Base-by-base conservation (phyloP, 1,140 invertebrate species). In the Andricus grossulariae region DNA sequence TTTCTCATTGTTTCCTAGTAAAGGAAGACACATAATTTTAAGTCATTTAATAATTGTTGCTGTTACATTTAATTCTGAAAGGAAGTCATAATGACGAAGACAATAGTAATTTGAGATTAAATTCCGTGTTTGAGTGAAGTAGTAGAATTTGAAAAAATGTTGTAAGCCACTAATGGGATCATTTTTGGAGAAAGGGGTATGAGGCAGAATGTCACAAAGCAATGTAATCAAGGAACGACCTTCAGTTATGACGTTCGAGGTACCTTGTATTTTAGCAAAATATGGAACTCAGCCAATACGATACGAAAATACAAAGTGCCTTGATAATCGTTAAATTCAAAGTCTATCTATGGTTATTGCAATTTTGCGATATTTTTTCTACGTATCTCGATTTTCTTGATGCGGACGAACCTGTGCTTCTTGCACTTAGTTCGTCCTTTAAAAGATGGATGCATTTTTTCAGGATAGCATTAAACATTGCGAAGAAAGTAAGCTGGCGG, bases 361-460 rank as follows among this genome's bases (percentile, higher is more conserved):
- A 10, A 15, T 25, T 16, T 60, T 39, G 25, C 25, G 25, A 16
- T 32, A 32, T 16, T 66, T 32, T 66, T 66, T 8, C 16, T 45
- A 16, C 10, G 0, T 66, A 39, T 39, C 39, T 45, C 39, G 8
- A 45, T 45, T 45, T 45, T 32, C 12, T 6, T 60, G 13, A 32
- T 60, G 25, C 19, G 60, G 60, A 32, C 21, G 25, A 39, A 39
- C 16, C 6, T 60, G 21, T 60, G 32, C 19, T 66, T 15, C 25
- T 39, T 54, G 52, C 52, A 39, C 25, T 32, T 39, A 39, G 15
- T 66, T 66, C 25, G 60, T 66, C 15, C 32, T 32, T 39, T 66
- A 66, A 66, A 66, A 66, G 25, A 66, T 66, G 60, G 60, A 66
- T 66, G 60, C 60, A 66, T 66, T 66, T 66, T 66, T 66, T 66